Percentiles rank a stretch among this genome's conserved stretches.
Evolutionary conservation across 2,113 vertebrate species (phyloP).

Genomic region (Piaya cayana): DNA sequence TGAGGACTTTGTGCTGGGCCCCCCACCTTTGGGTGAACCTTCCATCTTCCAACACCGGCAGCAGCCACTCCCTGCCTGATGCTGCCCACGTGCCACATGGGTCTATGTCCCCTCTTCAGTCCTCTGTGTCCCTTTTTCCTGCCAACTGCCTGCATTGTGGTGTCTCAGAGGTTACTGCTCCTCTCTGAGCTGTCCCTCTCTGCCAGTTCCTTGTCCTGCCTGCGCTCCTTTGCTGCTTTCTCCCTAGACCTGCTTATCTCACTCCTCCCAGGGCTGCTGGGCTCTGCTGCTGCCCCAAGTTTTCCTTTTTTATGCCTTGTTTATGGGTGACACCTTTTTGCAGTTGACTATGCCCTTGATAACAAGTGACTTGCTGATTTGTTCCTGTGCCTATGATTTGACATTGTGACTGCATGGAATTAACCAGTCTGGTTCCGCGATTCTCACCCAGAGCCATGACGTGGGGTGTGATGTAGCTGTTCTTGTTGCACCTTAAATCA

Average conservation of each 20-base stretch:
- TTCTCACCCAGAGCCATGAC: background rate
- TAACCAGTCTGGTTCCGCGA: background rate
- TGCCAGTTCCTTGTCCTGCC: background rate
- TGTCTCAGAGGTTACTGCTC: background rate
- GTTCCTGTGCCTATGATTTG: background rate
- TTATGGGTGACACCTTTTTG: background rate
- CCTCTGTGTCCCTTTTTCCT: background rate
- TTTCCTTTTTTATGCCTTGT: background rate
- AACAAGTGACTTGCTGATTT: background rate
- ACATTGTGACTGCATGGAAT: background rate
- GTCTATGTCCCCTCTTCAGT: background rate
- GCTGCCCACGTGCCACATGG: background rate
- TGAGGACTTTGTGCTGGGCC: fast-evolving
- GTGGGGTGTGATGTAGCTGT: background rate
- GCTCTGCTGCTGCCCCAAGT: background rate
- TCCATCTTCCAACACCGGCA: fast-evolving
- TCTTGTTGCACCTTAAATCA: background rate
- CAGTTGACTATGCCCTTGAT: background rate
- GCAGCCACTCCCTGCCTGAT: background rate
- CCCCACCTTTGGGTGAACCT: background rate
- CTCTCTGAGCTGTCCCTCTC: background rate
- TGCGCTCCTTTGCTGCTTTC: background rate
- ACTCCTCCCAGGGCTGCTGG: background rate
- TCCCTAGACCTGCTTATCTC: fast-evolving
- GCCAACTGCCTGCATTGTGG: background rate